Conservation (phyloP, 37 sponge, comb jelly and placozoan species). For the Tethya wilhelma region DNA sequence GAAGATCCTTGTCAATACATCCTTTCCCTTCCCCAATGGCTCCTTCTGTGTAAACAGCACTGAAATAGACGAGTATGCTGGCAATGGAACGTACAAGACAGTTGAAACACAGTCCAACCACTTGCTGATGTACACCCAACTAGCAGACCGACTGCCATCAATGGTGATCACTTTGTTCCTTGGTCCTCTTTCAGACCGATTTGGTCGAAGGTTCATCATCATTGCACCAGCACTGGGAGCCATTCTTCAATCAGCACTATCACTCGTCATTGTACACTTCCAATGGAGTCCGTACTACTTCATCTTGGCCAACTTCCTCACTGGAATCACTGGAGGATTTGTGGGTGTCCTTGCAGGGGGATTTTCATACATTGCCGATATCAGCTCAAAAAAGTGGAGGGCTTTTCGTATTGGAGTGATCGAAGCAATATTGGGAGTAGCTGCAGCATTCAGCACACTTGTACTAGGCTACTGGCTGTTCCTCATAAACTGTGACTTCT, state of each 20-base stretch:
- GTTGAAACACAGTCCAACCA: slow-evolving; percentile 2
- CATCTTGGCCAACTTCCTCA: slow-evolving; percentile 17
- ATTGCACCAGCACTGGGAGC: slow-evolving; percentile 12
- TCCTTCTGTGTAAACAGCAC: slow-evolving; percentile 46
- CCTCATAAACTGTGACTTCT: slow-evolving; percentile 37
- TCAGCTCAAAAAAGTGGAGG: slow-evolving; percentile 54
- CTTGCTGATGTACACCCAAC: slow-evolving; percentile 12
- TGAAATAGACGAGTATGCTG: slow-evolving; percentile 7
- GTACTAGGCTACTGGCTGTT: slow-evolving; percentile 37
- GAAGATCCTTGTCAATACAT: slow-evolving; percentile 9
- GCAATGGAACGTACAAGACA: slow-evolving; percentile 2
- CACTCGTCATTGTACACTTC: slow-evolving; percentile 27
- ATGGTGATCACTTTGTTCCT: slow-evolving; percentile 33
- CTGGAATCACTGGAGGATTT: slow-evolving; percentile 38
- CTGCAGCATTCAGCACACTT: slow-evolving; percentile 6
- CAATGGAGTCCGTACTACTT: slow-evolving; percentile 26
- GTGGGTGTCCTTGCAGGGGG: slow-evolving; percentile 29
- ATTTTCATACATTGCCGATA: slow-evolving; percentile 57
- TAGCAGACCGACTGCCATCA: slow-evolving; percentile 14
- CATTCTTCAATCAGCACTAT: neutral
- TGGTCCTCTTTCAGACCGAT: slow-evolving; percentile 55
- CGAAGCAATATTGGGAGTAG: slow-evolving; percentile 18
- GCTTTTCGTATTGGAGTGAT: slow-evolving; percentile 48
- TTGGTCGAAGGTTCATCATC: slow-evolving; percentile 55
- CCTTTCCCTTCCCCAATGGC: neutral